Conservation (phyloP, 2,113 vertebrate genomes). For the Serinus canaria region DNA sequence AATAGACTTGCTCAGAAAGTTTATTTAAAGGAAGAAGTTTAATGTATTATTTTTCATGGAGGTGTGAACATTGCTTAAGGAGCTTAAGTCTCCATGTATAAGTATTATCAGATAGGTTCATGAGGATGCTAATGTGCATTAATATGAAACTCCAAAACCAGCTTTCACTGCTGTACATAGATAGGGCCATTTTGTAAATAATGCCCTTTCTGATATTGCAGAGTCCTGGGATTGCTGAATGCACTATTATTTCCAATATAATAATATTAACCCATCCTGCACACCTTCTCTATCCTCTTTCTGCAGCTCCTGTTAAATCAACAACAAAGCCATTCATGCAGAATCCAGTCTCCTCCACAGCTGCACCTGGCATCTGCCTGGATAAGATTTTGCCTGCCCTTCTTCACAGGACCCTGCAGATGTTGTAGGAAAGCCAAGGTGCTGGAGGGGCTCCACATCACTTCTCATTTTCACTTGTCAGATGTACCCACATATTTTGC, state of each 20-base stretch:
- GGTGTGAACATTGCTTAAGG: conserved; percentile 67
- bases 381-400: not conserved
- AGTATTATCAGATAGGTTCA: conserved; percentile 60
- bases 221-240: not conserved
- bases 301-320: not conserved
- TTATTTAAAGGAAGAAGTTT: conserved; percentile 64
- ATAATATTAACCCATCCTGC: not conserved
- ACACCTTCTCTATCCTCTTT: not conserved
- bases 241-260: not conserved
- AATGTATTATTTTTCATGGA: conserved; percentile 62
- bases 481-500: not conserved
- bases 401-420: not conserved
- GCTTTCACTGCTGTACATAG: not conserved
- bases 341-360: not conserved
- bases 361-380: not conserved
- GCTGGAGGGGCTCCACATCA: not conserved
- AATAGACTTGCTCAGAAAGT: conserved; percentile 67
- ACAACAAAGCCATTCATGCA: not conserved
- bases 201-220: conserved; percentile 11
- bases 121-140: conserved; percentile 50
- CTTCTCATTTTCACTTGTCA: not conserved
- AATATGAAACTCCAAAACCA: conserved; percentile 45
- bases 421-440: not conserved
- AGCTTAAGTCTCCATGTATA: conserved; percentile 54
- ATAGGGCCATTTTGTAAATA: conserved; percentile 40